A percentile compares a stretch with the other conserved stretches of the same genome.
These are phyloP conservation scores for Cardiocondyla obscurior DNA, from an alignment of 1,140 invertebrate genomes.

Conservation along the genomic window DNA sequence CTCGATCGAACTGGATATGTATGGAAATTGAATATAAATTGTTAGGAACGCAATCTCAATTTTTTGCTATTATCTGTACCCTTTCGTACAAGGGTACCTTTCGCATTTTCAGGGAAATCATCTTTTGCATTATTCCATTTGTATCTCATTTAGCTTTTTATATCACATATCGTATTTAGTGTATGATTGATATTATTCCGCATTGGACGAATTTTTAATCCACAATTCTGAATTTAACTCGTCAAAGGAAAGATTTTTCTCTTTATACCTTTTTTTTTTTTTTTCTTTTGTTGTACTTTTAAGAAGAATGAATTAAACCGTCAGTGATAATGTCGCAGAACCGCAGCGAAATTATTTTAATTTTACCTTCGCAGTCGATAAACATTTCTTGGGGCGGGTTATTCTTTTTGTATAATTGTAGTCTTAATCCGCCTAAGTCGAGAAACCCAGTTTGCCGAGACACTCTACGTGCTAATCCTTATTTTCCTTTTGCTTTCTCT, in stretches of 20 bases:
- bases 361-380: conserved; percentile 70
- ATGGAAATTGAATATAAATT: conserved; percentile 41
- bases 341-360: conserved; percentile 73
- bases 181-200: not conserved
- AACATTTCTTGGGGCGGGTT: conserved; percentile 64
- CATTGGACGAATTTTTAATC: not conserved
- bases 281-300: not conserved
- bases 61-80: not conserved
- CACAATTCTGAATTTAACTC: conserved; percentile 20
- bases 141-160: not conserved
- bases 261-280: not conserved
- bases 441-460: conserved; percentile 65
- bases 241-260: not conserved
- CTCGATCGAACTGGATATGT: conserved; percentile 4
- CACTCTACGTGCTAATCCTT: conserved; percentile 53
- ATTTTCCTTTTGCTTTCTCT: not conserved
- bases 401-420: conserved; percentile 77
- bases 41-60: not conserved
- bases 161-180: not conserved
- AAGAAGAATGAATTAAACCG: not conserved
- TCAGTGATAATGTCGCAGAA: conserved; percentile 4
- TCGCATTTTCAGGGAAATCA: not conserved
- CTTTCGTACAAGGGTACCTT: not conserved
- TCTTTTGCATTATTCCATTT: not conserved
- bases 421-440: conserved; percentile 76